A percentile compares a stretch with the other conserved stretches of the same genome.
These are phyloP conservation scores for Zaprionus taronus DNA, from an alignment of 1,140 invertebrate genomes.

Conservation along the genomic window DNA sequence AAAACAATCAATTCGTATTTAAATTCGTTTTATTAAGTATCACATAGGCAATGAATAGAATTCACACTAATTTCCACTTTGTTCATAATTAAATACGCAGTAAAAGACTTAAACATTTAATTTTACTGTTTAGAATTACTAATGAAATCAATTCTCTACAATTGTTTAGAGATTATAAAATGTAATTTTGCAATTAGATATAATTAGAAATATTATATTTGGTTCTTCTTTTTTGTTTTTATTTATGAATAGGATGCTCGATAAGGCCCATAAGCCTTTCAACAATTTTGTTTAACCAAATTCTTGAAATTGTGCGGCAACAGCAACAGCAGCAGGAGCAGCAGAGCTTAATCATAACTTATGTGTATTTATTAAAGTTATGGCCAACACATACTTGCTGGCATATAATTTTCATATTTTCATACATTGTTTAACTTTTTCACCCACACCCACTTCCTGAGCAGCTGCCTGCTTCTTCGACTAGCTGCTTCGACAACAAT, in stretches of 20 bases:
- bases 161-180: not conserved
- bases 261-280: not conserved
- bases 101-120: not conserved
- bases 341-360: constrained; percentile 43
- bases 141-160: not conserved
- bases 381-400: constrained; percentile 74
- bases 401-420: constrained; percentile 82
- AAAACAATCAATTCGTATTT: not conserved
- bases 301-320: constrained; percentile 2
- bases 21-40: not conserved
- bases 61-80: not conserved
- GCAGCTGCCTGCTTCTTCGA: constrained; percentile 20
- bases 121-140: not conserved
- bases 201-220: not conserved
- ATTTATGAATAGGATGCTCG: not conserved
- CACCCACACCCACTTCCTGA: constrained; percentile 5
- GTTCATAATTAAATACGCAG: not conserved
- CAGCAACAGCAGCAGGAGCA: not conserved
- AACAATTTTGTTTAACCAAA: not conserved
- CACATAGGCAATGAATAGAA: not conserved
- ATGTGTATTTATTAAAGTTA: constrained; percentile 73
- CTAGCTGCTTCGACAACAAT: constrained; percentile 58
- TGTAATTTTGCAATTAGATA: not conserved
- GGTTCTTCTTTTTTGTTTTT: not conserved
- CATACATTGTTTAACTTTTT: constrained; percentile 77